Evolutionary conservation across 2,888 invertebrate species (phyloP), one percentile per base, ranked within the genome.

Genomic region (Orthonevra nobilis): DNA sequence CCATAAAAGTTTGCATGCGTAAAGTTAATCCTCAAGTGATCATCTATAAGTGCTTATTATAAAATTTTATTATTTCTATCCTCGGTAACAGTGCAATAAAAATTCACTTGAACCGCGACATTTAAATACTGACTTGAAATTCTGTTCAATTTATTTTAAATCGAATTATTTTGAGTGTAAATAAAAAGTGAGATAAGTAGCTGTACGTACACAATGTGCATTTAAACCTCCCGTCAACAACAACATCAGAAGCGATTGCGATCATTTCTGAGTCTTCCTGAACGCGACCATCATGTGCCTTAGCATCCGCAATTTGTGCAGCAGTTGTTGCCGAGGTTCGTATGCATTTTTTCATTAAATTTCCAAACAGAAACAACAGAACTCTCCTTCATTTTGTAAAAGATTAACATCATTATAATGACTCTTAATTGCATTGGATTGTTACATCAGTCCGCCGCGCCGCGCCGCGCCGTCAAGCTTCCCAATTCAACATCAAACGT

Each of bases 311-410:
- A 85, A 84, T 75, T 84, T 86, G 70, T 87, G 86, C 82, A 85
- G 83, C 72, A 84, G 84, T 77, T 87, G 87, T 72, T n/a, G n/a
- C n/a, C 84, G 85, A 84, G 87, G 86, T 87, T 83, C 82, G 86
- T 86, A 84, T 82, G 48, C 7, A 17, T 15, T 36, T 44, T 54
- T 20, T 30, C 15, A 36, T 52, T 52, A 34, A 69, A 69, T 44
- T 50, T 26, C 12, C n/a, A 32, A 30, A 30, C 36, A 20, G 6
- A 36, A 46, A 40, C 19, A 40, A 30, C 4, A 32, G 42, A 23
- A 64, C 10, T 14, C 15, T 10, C 17, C 23, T 12, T 9, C 10
- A 19, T 64, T 50, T 52, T 28, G 10, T 44, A 38, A 34, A n/a
- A 50, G 46, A 61, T 66, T 61, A 68, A 61, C 50, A 73, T 61